Evolutionary conservation across 2,797 vertebrate genomes (phyloP).

Genomic region (Karalla daura): DNA sequence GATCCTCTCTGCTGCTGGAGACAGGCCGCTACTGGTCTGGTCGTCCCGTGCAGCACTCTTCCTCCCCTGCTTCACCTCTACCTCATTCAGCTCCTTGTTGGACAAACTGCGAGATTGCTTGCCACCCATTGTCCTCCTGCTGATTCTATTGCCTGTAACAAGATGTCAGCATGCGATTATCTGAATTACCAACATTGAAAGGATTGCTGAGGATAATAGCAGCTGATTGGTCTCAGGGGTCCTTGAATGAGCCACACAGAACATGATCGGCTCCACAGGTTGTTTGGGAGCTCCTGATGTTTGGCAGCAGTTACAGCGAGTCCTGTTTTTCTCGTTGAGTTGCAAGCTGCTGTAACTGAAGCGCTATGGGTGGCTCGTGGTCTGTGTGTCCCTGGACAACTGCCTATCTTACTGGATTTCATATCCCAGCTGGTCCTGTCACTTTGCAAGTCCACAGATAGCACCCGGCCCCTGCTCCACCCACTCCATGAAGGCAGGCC

Average conservation of each 20-base stretch:
- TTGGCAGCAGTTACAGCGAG: constrained; percentile 43
- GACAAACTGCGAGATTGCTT: constrained; percentile 78
- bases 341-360: constrained; percentile 49
- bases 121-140: constrained; percentile 83
- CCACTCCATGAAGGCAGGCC: constrained; percentile 44
- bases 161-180: constrained; percentile 36
- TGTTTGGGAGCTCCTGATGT: constrained; percentile 34
- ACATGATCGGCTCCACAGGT: constrained; percentile 37
- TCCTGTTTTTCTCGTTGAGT: constrained; percentile 36
- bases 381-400: constrained; percentile 78
- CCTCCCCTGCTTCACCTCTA: constrained; percentile 45
- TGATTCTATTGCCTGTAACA: constrained; percentile 3
- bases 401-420: constrained; percentile 83
- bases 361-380: constrained; percentile 70
- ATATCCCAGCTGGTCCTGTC: constrained; percentile 92
- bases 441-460: constrained; percentile 87
- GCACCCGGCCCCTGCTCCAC: constrained; percentile 69
- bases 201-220: constrained; percentile 15
- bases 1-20: constrained; percentile 76
- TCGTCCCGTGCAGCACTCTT: constrained; percentile 73
- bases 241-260: constrained; percentile 24
- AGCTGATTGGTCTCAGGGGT: constrained; percentile 32
- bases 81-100: constrained; percentile 74
- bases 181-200: constrained; percentile 27
- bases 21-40: constrained; percentile 72